These are phyloP conservation scores for Lynx canadensis DNA, from an alignment of 2,113 vertebrate genomes.

Conservation along the genomic window DNA sequence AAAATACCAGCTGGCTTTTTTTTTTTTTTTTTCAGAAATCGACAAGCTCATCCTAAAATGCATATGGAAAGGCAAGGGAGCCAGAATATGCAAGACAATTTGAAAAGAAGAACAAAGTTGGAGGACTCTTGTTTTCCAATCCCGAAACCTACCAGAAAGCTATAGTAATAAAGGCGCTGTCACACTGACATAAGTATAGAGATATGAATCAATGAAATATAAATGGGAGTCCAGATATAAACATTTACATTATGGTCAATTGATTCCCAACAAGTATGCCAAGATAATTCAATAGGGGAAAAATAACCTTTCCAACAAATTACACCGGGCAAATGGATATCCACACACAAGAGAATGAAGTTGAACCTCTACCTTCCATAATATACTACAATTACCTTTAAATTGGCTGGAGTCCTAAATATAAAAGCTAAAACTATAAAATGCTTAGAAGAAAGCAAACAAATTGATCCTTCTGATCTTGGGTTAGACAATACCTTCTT, in stretches of 20 bases:
- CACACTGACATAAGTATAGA: background rate
- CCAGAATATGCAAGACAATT: background rate
- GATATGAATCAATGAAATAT: background rate
- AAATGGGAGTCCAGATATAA: background rate
- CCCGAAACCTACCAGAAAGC: background rate
- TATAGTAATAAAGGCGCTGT: background rate
- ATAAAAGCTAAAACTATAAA: background rate
- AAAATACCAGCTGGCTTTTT: conserved; percentile 34
- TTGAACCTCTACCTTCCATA: background rate
- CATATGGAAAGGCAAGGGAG: background rate
- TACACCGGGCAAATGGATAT: background rate
- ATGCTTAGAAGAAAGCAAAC: background rate
- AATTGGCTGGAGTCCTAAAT: background rate
- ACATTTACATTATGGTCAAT: background rate
- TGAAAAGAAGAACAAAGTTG: background rate
- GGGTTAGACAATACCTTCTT: background rate
- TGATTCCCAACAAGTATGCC: background rate
- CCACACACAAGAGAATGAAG: background rate
- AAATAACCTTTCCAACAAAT: background rate
- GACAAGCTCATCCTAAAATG: conserved; percentile 5
- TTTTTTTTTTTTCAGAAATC: background rate
- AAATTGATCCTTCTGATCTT: background rate
- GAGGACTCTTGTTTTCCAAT: background rate
- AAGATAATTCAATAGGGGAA: background rate
- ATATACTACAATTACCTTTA: background rate